These are phyloP conservation scores for Fundulus diaphanus DNA, from an alignment of 2,797 vertebrate genomes.

Conservation along the genomic window DNA sequence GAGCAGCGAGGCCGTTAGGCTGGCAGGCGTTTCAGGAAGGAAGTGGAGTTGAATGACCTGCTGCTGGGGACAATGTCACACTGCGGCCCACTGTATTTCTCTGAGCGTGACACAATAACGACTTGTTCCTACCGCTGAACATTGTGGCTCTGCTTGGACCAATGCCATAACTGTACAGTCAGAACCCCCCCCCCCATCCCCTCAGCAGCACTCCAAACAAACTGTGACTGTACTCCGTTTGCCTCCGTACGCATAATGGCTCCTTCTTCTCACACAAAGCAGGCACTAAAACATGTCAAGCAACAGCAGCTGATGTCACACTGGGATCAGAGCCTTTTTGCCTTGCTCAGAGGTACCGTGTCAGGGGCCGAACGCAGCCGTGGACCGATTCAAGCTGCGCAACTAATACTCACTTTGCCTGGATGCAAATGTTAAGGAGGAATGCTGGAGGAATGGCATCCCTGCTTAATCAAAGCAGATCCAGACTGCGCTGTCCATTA, in stretches of 20 bases:
- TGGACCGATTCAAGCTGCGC: not conserved
- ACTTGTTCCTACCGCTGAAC: constrained; percentile 69
- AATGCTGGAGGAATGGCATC: constrained; percentile 46
- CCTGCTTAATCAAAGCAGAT: constrained; percentile 40
- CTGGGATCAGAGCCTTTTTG: constrained; percentile 23
- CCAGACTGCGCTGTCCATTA: constrained; percentile 34
- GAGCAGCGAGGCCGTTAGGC: not conserved
- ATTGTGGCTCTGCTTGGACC: constrained; percentile 52
- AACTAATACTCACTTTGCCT: constrained; percentile 17
- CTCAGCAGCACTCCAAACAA: constrained; percentile 54
- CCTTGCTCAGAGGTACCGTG: constrained; percentile 61
- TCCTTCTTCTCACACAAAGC: constrained; percentile 61
- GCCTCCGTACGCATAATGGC: constrained; percentile 50
- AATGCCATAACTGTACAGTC: constrained; percentile 49
- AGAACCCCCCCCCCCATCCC: constrained; percentile 38
- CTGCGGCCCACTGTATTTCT: constrained; percentile 54
- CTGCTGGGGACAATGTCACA: constrained; percentile 60
- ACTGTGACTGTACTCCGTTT: constrained; percentile 36
- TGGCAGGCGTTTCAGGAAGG: constrained; percentile 48
- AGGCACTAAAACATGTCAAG: constrained; percentile 20
- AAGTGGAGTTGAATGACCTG: constrained; percentile 60
- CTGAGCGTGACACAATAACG: constrained; percentile 68
- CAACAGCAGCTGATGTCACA: constrained; percentile 55
- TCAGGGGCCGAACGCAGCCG: constrained; percentile 1
- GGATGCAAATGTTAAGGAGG: constrained; percentile 29